Base-by-base conservation (phyloP, 1,140 invertebrate genomes). In the Trissolcus basalis region DNA sequence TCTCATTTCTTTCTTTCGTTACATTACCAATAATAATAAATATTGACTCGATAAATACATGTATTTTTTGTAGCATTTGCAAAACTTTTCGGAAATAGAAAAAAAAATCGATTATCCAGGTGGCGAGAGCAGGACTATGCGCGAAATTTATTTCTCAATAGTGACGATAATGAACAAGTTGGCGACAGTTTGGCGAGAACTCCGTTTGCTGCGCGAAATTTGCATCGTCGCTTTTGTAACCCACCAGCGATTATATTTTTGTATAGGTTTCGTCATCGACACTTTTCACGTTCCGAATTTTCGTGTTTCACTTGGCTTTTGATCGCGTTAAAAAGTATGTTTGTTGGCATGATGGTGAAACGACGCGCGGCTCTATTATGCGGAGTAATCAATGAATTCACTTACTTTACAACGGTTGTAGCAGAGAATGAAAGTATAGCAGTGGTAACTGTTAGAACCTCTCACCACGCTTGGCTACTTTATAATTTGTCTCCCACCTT, bases 401-500 rank as follows among this genome's bases (percentile, higher is more conserved):
- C 76, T 78, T 73, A 78, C 76, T 78, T 65, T 55, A 70, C 59
- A 70, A 54, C 61, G 70, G 36, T 49, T 45, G 54, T 50, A 8
- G 45, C 64, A 41, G 69, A 69, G 76, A 70, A 78, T 73, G 70
- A 78, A 70, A 69, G 76, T 70, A 60, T 73, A 61, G 49, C 74
- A 45, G 65, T 59, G 48, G 39, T 76, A 75, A 87, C 86, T 87
- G 82, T 80, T 80, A 35, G 78, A 71, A 78, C 85, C 86, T 86
- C 84, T 88, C 86, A 86, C 86, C 59, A 73, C 68, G 70, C 65
- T 61, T 72, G 76, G 70, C 77, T 76, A 81, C 81, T 88, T 85
- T 88, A 88, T 88, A 86, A 85, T 86, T 86, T 81, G 78, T 80
- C 84, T 83, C 86, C 85, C 86, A 86, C 86, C 81, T 79, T 6